Conservation (phyloP, 1,140 invertebrate genomes). For the Spodoptera litura region DNA sequence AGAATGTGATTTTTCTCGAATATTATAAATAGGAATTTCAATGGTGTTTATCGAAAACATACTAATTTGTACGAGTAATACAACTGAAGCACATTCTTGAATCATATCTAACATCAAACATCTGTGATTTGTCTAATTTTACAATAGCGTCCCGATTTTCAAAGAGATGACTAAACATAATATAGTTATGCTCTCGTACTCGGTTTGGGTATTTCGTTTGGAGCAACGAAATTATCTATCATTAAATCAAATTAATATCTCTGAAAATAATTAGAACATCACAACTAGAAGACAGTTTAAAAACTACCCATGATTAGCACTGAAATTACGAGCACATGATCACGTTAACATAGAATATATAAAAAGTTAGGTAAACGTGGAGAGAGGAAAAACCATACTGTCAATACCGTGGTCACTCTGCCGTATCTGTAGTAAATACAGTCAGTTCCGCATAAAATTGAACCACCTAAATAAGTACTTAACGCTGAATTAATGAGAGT, state of each 20-base stretch:
- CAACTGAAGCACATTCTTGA: conserved; percentile 12
- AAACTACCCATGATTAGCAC: conserved; percentile 3
- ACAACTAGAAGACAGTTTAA: neutral
- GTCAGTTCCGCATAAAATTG: conserved; percentile 57
- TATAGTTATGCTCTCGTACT: neutral
- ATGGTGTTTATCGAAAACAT: neutral
- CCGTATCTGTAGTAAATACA: conserved; percentile 57
- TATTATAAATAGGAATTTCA: conserved; percentile 25
- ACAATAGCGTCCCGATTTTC: neutral
- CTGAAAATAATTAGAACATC: neutral
- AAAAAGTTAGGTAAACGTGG: conserved; percentile 31
- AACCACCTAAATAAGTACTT: conserved; percentile 53
- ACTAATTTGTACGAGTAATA: conserved; percentile 18
- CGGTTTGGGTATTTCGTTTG: neutral
- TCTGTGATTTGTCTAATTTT: neutral
- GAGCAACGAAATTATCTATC: too few relatives aligned
- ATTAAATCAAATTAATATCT: too few relatives aligned
- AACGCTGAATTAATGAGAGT: conserved; percentile 54
- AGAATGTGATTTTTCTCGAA: neutral
- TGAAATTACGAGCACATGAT: neutral
- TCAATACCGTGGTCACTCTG: conserved; percentile 47
- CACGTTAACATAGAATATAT: neutral
- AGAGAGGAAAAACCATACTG: conserved; percentile 47
- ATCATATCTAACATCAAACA: conserved; percentile 29
- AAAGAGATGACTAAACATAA: neutral